phyloP scores from a whole-genome alignment of 2,797 vertebrate genomes.

The Poliocrania exsul region DNA sequence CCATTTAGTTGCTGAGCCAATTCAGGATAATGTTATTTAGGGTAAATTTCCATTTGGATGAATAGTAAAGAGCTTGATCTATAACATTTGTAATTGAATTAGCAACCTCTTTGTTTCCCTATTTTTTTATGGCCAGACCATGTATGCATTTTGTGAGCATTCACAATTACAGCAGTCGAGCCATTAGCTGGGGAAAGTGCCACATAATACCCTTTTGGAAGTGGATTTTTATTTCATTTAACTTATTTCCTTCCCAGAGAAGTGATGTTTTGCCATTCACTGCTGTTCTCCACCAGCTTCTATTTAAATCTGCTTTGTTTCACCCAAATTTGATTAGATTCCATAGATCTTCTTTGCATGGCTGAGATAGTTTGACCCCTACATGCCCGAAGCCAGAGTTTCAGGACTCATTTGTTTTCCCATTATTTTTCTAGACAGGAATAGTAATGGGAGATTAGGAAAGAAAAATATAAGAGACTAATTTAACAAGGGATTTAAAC shows the following conservation, averaged over 20 bases:
- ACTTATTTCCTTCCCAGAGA: background rate
- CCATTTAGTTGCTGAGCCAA: conserved; percentile 42
- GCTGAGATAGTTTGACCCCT: conserved; percentile 1
- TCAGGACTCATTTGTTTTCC: conserved; percentile 42
- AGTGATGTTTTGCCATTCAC: background rate
- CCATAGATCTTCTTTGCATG: background rate
- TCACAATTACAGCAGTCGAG: background rate
- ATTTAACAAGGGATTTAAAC: conserved; percentile 63
- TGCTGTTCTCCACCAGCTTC: background rate
- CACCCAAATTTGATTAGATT: background rate
- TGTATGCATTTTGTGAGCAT: background rate
- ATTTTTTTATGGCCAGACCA: conserved; percentile 9
- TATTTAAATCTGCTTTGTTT: background rate
- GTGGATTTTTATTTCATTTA: conserved; percentile 14
- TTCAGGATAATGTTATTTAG: conserved; percentile 37
- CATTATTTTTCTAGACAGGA: conserved; percentile 45
- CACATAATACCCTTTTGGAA: conserved; percentile 39
- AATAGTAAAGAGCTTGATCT: conserved; percentile 42
- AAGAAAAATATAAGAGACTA: conserved; percentile 54
- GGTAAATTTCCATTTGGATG: conserved; percentile 46
- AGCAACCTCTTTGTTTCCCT: conserved; percentile 46
- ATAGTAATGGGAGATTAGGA: conserved; percentile 50
- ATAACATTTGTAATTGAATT: conserved; percentile 40
- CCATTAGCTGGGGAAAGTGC: conserved; percentile 33
- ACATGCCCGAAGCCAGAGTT: background rate